These are phyloP conservation scores for Varanus komodoensis DNA, from an alignment of 2,113 vertebrate genomes.

Conservation along the genomic window DNA sequence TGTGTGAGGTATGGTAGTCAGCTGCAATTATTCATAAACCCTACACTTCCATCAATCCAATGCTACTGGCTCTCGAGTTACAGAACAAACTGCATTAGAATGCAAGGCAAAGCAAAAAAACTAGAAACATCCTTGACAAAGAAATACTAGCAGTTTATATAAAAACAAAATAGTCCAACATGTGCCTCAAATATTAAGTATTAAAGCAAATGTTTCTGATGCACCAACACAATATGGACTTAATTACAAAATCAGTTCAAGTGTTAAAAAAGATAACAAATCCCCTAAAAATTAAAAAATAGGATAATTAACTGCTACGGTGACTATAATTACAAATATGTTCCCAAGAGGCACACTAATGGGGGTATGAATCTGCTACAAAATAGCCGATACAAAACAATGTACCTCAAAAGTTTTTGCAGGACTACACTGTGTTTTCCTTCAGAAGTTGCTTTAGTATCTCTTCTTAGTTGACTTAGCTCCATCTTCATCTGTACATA, in stretches of 20 bases:
- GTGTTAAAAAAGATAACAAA: conserved; percentile 82
- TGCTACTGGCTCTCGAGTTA: conserved; percentile 94
- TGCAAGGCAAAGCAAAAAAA: conserved; percentile 93
- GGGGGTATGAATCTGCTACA: conserved; percentile 86
- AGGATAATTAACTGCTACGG: conserved; percentile 80
- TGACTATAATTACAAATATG: conserved; percentile 80
- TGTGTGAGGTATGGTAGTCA: conserved; percentile 99
- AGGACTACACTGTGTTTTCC: conserved; percentile 99
- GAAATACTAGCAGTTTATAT: conserved; percentile 86
- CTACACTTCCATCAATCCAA: conserved; percentile 98
- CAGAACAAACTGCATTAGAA: conserved; percentile 99
- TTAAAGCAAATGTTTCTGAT: conserved; percentile 83
- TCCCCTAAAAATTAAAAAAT: conserved; percentile 80
- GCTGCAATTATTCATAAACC: conserved; percentile 99
- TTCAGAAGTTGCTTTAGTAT: conserved; percentile 96
- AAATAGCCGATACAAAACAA: conserved; percentile 93
- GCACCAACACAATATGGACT: conserved; percentile 86
- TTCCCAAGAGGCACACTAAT: conserved; percentile 85
- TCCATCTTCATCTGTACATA: conserved; percentile 99
- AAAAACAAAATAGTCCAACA: conserved; percentile 86
- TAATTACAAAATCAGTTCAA: conserved; percentile 85
- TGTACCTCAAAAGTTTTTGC: conserved; percentile 98
- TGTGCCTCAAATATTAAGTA: conserved; percentile 85
- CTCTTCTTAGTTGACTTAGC: conserved; percentile 96
- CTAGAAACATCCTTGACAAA: conserved; percentile 89